Conservation (phyloP, 1,140 invertebrate species). For the Achroia grisella region DNA sequence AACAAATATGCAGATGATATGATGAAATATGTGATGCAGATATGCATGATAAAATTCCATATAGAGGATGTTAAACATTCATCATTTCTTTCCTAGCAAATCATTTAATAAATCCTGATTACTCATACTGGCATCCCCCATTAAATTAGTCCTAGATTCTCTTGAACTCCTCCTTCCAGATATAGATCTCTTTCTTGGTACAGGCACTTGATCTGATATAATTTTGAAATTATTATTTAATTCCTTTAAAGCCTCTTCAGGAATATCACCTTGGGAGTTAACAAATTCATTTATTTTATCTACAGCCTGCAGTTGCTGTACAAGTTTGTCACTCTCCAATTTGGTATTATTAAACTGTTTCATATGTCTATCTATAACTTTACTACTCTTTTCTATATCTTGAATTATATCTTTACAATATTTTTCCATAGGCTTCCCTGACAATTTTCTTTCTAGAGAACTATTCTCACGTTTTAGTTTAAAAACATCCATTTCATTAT, state of each 20-base stretch:
- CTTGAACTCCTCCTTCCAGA: constrained; percentile 36
- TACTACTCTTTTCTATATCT: constrained; percentile 67
- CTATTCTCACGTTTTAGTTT: constrained; percentile 31
- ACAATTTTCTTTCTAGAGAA: constrained; percentile 29
- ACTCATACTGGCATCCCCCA: constrained; percentile 48
- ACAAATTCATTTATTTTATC: constrained; percentile 60
- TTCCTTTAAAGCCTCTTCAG: constrained; percentile 37
- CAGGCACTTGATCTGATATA: constrained; percentile 34
- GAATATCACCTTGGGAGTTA: constrained; percentile 42
- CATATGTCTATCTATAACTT: constrained; percentile 67
- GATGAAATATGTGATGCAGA: no score
- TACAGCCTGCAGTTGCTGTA: constrained; percentile 59
- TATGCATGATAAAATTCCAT: no score
- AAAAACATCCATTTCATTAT: constrained; percentile 16
- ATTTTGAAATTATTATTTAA: constrained; percentile 66
- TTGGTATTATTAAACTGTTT: constrained; percentile 55
- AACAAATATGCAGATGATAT: no score
- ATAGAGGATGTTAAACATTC: constrained; percentile 2
- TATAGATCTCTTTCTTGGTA: constrained; percentile 38
- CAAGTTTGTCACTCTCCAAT: constrained; percentile 56
- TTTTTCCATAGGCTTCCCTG: constrained; percentile 51
- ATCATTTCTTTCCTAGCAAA: constrained; percentile 62
- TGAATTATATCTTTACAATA: constrained; percentile 68
- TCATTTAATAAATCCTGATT: constrained; percentile 59
- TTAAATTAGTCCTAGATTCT: constrained; percentile 32